These are phyloP conservation scores for Redunca redunca DNA, from an alignment of 2,113 vertebrate species.

Conservation along the genomic window DNA sequence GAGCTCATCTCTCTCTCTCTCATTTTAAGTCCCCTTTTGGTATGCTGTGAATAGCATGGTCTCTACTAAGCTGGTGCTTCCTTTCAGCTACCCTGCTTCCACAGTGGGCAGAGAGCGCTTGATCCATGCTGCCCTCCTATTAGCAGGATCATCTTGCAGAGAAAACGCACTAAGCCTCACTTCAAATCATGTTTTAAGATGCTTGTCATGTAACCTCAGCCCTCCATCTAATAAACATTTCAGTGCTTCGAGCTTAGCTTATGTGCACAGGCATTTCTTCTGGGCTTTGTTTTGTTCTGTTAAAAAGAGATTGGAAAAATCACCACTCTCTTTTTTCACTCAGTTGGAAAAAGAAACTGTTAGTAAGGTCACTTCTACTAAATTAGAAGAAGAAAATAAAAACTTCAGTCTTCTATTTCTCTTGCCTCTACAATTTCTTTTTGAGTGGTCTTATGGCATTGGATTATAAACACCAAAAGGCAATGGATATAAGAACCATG, in stretches of 20 bases:
- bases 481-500: not conserved
- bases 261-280: not conserved
- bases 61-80: not conserved
- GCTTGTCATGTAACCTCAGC: conserved; percentile 22
- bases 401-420: not conserved
- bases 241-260: not conserved
- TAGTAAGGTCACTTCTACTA: not conserved
- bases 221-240: not conserved
- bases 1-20: not conserved
- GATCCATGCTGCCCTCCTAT: conserved; percentile 32
- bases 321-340: not conserved
- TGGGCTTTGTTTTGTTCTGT: not conserved
- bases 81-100: not conserved
- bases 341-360: not conserved
- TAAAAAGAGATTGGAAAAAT: not conserved
- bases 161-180: not conserved
- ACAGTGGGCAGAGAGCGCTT: not conserved
- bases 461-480: not conserved
- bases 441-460: not conserved
- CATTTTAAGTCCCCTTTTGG: not conserved
- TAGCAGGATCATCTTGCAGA: conserved; percentile 8
- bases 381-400: not conserved
- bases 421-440: not conserved
- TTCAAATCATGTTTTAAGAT: conserved; percentile 48
- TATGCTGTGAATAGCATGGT: not conserved